Evolutionary conservation across 2,888 invertebrate species (phyloP).

Genomic region (Protophormia terraenovae): DNA sequence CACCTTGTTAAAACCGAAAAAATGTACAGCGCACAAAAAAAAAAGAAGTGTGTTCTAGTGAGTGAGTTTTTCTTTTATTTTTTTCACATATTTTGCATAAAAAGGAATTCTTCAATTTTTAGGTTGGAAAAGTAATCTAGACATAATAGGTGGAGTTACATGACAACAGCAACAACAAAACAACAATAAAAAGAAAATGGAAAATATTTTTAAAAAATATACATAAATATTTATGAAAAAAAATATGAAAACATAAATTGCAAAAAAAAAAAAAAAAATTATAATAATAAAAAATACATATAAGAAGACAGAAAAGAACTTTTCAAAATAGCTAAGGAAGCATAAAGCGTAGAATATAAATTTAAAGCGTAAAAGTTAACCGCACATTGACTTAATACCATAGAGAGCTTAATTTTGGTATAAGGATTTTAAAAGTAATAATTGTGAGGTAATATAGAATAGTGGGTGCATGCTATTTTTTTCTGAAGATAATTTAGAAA

Average conservation of each 20-base stretch:
- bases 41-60: background rate
- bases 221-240: slow-evolving; percentile 22
- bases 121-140: slow-evolving; percentile 29
- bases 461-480: background rate
- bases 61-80: background rate
- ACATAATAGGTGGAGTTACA: slow-evolving; percentile 18
- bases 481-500: too few relatives aligned
- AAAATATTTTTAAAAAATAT: slow-evolving; percentile 22
- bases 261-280: background rate
- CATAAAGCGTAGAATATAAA: slow-evolving; percentile 57
- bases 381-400: slow-evolving; percentile 51
- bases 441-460: background rate
- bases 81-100: background rate
- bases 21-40: background rate
- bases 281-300: background rate
- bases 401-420: background rate
- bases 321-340: slow-evolving; percentile 59
- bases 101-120: slow-evolving; percentile 36
- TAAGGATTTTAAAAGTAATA: background rate
- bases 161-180: slow-evolving; percentile 2
- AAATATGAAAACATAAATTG: slow-evolving; percentile 18
- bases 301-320: slow-evolving; percentile 24
- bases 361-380: slow-evolving; percentile 52
- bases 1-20: background rate
- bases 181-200: slow-evolving; percentile 19